phyloP scores from a whole-genome alignment of 2,888 invertebrate species.

The Panopea generosa region DNA sequence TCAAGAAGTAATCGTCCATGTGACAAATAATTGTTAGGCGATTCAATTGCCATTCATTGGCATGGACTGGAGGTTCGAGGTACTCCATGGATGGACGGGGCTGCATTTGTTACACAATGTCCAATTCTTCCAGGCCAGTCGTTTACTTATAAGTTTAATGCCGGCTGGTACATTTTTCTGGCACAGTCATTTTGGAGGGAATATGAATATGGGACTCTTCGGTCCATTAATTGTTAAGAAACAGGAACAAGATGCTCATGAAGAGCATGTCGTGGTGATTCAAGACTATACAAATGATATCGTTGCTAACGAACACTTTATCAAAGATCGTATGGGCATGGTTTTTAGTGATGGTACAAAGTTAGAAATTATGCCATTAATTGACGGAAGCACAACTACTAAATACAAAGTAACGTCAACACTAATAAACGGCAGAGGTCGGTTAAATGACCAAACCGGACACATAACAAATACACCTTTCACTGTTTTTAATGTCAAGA shows the following conservation, averaged over 20 bases:
- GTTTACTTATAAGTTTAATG: slow-evolving; percentile 66
- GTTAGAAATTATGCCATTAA: background rate
- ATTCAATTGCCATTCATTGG: slow-evolving; percentile 66
- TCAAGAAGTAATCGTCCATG: too few relatives aligned
- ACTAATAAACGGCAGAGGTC: slow-evolving; percentile 71
- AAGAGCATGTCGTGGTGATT: slow-evolving; percentile 46
- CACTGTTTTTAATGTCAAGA: slow-evolving; percentile 56
- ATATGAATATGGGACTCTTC: slow-evolving; percentile 61
- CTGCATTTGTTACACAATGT: slow-evolving; percentile 74
- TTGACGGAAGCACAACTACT: slow-evolving; percentile 38
- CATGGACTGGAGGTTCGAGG: slow-evolving; percentile 63
- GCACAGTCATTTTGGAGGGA: slow-evolving; percentile 65
- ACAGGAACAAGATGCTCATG: slow-evolving; percentile 13
- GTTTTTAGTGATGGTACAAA: slow-evolving; percentile 5
- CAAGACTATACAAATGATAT: slow-evolving; percentile 61
- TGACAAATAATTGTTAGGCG: slow-evolving; percentile 62
- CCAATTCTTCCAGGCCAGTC: slow-evolving; percentile 69
- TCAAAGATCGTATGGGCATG: slow-evolving; percentile 3
- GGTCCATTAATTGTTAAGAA: slow-evolving; percentile 65
- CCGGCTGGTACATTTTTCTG: slow-evolving; percentile 69
- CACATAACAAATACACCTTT: slow-evolving; percentile 56
- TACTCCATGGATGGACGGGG: slow-evolving; percentile 78
- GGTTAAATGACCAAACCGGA: slow-evolving; percentile 32
- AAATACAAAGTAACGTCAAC: slow-evolving; percentile 44
- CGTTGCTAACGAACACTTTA: background rate